Evolutionary conservation across 2,888 invertebrate species (phyloP).

Genomic region (Pachycephus smyrnensis): DNA sequence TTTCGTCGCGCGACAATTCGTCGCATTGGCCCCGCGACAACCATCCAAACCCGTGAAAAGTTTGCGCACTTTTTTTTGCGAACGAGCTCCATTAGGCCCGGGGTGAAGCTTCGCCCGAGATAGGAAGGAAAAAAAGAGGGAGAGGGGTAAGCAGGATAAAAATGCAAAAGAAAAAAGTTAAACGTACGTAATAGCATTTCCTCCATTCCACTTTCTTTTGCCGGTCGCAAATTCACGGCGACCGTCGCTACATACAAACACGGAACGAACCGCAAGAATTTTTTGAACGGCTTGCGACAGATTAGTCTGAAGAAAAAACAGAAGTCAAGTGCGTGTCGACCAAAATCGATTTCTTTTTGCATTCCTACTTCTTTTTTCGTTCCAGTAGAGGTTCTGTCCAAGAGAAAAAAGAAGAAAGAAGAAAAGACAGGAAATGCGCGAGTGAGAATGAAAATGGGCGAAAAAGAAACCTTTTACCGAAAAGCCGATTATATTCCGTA

Average conservation of each 20-base stretch:
- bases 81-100: neutral
- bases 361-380: neutral
- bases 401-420: neutral
- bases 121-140: neutral
- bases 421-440: neutral
- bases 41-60: neutral
- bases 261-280: neutral
- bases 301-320: neutral
- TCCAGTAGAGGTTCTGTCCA: neutral
- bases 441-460: neutral
- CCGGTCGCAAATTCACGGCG: neutral
- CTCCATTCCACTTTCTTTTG: neutral
- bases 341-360: neutral
- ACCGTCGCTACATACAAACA: neutral
- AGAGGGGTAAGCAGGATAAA: neutral
- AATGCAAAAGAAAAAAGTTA: neutral
- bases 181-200: neutral
- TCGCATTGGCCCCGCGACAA: neutral
- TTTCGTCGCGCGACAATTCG: neutral
- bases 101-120: neutral
- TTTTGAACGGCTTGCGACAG: neutral
- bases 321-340: neutral
- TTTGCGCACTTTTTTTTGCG: neutral
- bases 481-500: neutral
- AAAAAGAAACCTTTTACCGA: neutral